These are phyloP conservation scores for Pelochelys cantorii DNA, from an alignment of 2,797 vertebrate species.

Conservation along the genomic window DNA sequence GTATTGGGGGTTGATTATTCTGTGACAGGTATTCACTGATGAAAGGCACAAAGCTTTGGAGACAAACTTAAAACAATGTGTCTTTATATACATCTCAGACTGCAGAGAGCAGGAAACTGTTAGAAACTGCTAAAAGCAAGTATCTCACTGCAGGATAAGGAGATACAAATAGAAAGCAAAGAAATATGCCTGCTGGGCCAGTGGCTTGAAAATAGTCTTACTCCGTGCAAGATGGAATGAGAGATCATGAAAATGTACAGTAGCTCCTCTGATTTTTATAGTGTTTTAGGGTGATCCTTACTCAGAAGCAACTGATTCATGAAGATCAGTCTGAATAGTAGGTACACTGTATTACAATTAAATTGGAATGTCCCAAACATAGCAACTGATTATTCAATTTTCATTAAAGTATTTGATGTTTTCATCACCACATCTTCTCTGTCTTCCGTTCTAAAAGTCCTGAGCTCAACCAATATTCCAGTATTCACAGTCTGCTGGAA, in stretches of 20 bases:
- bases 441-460: neutral
- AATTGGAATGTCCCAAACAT: neutral
- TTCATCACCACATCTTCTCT: neutral
- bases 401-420: neutral
- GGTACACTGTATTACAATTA: neutral
- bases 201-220: neutral
- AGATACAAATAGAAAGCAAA: neutral
- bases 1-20: neutral
- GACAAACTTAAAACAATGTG: neutral
- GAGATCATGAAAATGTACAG: neutral
- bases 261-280: neutral
- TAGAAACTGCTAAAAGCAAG: neutral
- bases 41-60: slow-evolving; percentile 8
- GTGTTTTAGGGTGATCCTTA: neutral
- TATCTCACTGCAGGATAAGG: neutral
- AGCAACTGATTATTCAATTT: neutral
- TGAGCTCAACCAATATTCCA: neutral
- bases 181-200: neutral
- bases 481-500: neutral
- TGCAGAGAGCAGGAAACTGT: neutral
- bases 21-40: neutral
- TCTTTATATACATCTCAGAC: neutral
- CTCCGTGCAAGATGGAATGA: no score
- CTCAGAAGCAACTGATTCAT: neutral
- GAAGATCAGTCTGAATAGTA: neutral